A percentile compares a stretch with the other conserved stretches of the same genome.
These are phyloP conservation scores for Xanthorhoe spadicearia DNA, from an alignment of 2,888 invertebrate species.

Conservation along the genomic window DNA sequence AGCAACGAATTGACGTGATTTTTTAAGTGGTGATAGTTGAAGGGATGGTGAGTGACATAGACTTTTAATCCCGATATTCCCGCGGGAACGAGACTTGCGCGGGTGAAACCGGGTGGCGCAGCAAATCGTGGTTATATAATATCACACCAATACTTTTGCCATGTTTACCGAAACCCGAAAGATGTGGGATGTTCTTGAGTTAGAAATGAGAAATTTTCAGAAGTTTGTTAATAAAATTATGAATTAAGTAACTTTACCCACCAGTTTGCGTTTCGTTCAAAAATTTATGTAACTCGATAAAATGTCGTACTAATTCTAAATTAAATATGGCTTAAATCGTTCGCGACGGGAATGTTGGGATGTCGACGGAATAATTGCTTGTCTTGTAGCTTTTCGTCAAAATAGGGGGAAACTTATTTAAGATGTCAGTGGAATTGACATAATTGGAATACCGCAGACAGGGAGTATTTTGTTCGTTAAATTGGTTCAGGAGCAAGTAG, in stretches of 20 bases:
- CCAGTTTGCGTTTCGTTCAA: slow-evolving; percentile 51
- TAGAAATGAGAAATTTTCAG: slow-evolving; percentile 43
- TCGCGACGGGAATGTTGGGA: slow-evolving; percentile 36
- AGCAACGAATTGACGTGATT: too few relatives aligned
- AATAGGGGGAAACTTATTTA: slow-evolving; percentile 29
- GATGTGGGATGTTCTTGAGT: slow-evolving; percentile 37
- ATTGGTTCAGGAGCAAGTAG: slow-evolving; percentile 19
- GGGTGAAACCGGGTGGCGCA: too few relatives aligned
- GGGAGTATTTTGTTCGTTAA: slow-evolving; percentile 29
- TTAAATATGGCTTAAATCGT: slow-evolving; percentile 52
- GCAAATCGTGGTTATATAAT: slow-evolving; percentile 31
- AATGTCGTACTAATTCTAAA: slow-evolving; percentile 57
- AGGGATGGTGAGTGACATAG: too few relatives aligned
- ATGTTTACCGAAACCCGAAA: slow-evolving; percentile 44
- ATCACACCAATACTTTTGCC: slow-evolving; percentile 12
- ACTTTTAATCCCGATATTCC: too few relatives aligned
- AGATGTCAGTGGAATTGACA: slow-evolving; percentile 35
- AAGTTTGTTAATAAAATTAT: slow-evolving; percentile 56
- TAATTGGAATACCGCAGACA: slow-evolving; percentile 32
- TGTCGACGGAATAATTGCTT: slow-evolving; percentile 54
- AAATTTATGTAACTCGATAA: slow-evolving; percentile 52
- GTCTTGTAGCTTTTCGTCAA: slow-evolving; percentile 48
- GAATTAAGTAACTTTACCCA: slow-evolving; percentile 54
- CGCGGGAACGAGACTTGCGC: too few relatives aligned
- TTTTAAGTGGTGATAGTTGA: too few relatives aligned